Conservation (phyloP, 1,140 invertebrate species). For the Drosophila arizonae region DNA sequence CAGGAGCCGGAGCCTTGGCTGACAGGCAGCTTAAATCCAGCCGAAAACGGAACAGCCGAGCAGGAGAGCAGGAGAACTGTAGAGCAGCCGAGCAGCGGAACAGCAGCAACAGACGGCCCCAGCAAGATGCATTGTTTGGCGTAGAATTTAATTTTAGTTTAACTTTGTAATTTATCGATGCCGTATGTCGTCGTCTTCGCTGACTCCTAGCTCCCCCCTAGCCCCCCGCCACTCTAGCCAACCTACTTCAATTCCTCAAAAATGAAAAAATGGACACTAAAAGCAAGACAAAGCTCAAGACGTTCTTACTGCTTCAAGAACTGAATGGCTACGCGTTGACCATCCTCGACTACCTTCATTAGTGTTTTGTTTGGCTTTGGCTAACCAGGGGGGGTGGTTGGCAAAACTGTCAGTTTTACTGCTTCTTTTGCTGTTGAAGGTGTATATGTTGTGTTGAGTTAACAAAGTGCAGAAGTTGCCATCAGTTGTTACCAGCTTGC, state of each 20-base stretch:
- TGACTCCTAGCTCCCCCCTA: conserved; percentile 2
- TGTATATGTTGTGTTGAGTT: conserved; percentile 63
- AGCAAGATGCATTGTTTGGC: conserved; percentile 80
- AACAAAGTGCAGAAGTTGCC: conserved; percentile 49
- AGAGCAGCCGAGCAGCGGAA: conserved; percentile 32
- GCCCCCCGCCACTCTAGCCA: no score
- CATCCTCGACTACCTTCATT: conserved; percentile 76
- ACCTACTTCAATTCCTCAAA: conserved; percentile 10
- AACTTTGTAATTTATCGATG: conserved; percentile 82
- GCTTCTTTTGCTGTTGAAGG: conserved; percentile 53
- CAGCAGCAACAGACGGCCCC: conserved; percentile 19
- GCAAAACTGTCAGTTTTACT: not conserved
- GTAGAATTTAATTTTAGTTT: conserved; percentile 82
- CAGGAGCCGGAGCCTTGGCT: conserved; percentile 58
- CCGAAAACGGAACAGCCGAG: conserved; percentile 59
- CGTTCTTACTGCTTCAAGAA: conserved; percentile 32
- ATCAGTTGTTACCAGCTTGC: conserved; percentile 36
- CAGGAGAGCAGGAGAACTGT: conserved; percentile 18
- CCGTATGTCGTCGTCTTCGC: conserved; percentile 68
- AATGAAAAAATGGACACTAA: conserved; percentile 16
- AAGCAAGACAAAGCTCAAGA: conserved; percentile 49
- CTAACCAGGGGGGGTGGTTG: conserved; percentile 54
- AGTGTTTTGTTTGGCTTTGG: conserved; percentile 78
- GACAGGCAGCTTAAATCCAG: conserved; percentile 81
- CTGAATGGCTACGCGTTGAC: conserved; percentile 35